Base-by-base conservation (phyloP, 2,113 vertebrate species). In the Coracopsis vasa region DNA sequence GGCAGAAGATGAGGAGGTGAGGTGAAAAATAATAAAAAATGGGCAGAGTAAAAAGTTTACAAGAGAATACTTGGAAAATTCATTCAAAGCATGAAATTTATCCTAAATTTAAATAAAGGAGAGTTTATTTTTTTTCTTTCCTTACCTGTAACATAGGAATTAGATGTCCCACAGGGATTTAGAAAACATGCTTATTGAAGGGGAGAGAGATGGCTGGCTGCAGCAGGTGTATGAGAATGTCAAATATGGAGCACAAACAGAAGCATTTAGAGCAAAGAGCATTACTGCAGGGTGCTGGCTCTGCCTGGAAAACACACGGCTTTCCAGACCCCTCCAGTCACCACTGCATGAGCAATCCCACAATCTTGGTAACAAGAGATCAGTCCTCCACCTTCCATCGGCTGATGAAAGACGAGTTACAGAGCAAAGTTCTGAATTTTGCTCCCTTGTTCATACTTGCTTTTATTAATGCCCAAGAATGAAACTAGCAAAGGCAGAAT, bases 201-300 rank as follows among this genome's bases (percentile, higher is more conserved):
- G 11, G 48, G 14, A 85, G 20, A 54, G 37, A 47, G 61, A 60
- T 28, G 41, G 35, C 20, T 0, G 1, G 62, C 37, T 80, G 62
- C 28, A 51, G 33, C 5, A 64, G 33, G 35, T 0, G 0, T 17
- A 29, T 7, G 28, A 62, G 28, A 66, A 74, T 16, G 45, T 42
- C 44, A 45, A 65, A 56, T 37, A n/a, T 0, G 2, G 51, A 75
- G 74, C 25, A 44, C 14, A 53, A 44, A 29, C 53, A 71, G 61
- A 24, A 82, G 56, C 1, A 0, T 37, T 14, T 3, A 25, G 27
- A 50, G 65, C 53, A 44, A 39, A 60, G 31, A 61, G 65, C 60
- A 78, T 61, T 21, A 17, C n/a, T n/a, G 60, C 71, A 35, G 29
- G 50, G 39, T 41, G 54, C 39, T n/a, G 44, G 16, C 18, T 21